Conservation (phyloP, 1,140 invertebrate genomes). For the Gonioctena quinquepunctata region DNA sequence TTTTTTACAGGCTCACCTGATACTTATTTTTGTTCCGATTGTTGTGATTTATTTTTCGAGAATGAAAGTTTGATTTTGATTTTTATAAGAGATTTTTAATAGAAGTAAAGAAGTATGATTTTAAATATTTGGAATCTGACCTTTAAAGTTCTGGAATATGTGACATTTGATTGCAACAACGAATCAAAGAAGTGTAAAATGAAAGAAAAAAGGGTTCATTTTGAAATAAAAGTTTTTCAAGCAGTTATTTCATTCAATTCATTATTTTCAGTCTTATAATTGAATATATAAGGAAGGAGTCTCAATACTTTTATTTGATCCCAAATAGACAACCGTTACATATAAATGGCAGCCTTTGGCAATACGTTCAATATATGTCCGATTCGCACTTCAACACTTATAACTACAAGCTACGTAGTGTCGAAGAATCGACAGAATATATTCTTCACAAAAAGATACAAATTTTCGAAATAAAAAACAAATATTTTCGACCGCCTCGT, state of each 20-base stretch:
- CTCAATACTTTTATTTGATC: too few species aligned
- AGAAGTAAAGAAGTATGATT: not conserved
- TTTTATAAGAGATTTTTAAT: not conserved
- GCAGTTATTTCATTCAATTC: not conserved
- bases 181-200: not conserved
- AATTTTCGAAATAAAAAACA: too few species aligned
- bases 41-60: not conserved
- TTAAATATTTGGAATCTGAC: not conserved
- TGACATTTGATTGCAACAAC: not conserved
- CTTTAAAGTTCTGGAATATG: not conserved
- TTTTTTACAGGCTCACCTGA: not conserved
- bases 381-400: too few species aligned
- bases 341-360: too few species aligned
- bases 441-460: too few species aligned
- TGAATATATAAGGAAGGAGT: not conserved
- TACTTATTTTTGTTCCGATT: not conserved
- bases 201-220: too few species aligned
- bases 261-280: not conserved
- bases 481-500: too few species aligned
- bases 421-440: too few species aligned
- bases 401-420: too few species aligned
- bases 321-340: too few species aligned
- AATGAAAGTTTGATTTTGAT: not conserved
- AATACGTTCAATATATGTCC: too few species aligned
- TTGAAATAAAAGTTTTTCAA: not conserved